Base-by-base conservation (phyloP, 2,888 invertebrate genomes). In the Molorchus minor region DNA sequence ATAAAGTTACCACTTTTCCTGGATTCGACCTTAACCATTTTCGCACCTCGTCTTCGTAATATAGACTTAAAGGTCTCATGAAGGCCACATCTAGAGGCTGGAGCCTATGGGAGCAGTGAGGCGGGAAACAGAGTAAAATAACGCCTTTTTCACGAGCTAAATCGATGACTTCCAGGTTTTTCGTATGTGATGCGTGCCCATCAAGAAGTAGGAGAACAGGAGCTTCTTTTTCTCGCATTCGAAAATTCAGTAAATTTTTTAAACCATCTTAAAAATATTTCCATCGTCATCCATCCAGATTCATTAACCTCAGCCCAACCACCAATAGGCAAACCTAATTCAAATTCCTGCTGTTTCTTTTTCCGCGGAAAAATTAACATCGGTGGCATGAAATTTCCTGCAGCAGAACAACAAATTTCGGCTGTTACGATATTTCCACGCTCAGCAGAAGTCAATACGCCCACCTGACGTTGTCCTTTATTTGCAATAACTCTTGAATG, bases 211-310 rank as follows among this genome's bases (percentile, higher is more conserved):
- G 13, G 16, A 40, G 4, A 10, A 40, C 41, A 17, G 16, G 16
- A 40, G 16, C 3, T 17, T 40, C 41, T 40, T 40, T 17, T 30
- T 53, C 43, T n/a, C n/a, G 35, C 40, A 13, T 40, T 54, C 13
- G 51, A 40, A 43, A 74, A 75, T 36, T 64, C 46, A 2, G 75
- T 16, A 25, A 57, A 53, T n/a, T 43, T 43, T 53, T n/a, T 61
- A 58, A 79, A 74, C 76, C 75, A 77, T 20, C 46, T 60, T 1
- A 65, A 44, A 53, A 77, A 78, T 25, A 73, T 59, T n/a, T 76
- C 73, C 46, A n/a, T n/a, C n/a, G n/a, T n/a, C n/a, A 77, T 75
- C 74, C 73, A 75, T 12, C 75, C 73, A 45, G 67, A 70, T 45
- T 68, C 64, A 61, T 69, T 68, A 46, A 65, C 73, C 3, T 45